Conservation (phyloP, 2,888 invertebrate genomes). For the Antheraea yamamai region DNA sequence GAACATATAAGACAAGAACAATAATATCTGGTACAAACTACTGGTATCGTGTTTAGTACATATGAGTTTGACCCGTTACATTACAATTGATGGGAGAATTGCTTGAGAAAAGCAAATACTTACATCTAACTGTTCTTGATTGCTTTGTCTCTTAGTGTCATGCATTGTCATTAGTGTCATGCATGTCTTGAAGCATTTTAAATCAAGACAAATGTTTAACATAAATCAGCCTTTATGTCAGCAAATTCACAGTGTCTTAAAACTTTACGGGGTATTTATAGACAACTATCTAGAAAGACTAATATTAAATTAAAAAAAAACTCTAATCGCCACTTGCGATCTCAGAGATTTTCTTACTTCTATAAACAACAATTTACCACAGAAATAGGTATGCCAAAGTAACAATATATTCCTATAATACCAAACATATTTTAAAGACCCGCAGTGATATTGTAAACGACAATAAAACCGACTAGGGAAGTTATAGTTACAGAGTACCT, state of each 20-base stretch:
- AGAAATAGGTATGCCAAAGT: neutral
- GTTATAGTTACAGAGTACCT: slow-evolving; percentile 12
- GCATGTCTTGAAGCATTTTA: slow-evolving; percentile 38
- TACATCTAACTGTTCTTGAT: neutral
- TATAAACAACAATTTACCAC: neutral
- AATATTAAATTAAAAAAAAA: too few relatives aligned
- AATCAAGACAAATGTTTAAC: slow-evolving; percentile 48
- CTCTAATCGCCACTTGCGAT: neutral
- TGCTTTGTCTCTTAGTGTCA: neutral
- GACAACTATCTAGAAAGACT: neutral
- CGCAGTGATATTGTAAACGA: neutral
- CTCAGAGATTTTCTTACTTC: neutral
- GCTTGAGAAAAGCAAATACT: slow-evolving; percentile 45
- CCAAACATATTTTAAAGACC: neutral
- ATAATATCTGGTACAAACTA: neutral
- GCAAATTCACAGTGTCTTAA: neutral
- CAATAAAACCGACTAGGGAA: slow-evolving; percentile 2
- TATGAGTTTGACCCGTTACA: neutral
- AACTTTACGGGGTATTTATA: neutral
- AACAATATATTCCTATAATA: neutral
- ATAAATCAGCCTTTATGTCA: neutral
- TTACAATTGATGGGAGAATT: slow-evolving; percentile 57
- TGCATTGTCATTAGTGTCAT: too few relatives aligned
- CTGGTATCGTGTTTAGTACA: neutral
- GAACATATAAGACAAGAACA: neutral